phyloP scores from a whole-genome alignment of 2,797 vertebrate species.

The Apodemus agrarius region DNA sequence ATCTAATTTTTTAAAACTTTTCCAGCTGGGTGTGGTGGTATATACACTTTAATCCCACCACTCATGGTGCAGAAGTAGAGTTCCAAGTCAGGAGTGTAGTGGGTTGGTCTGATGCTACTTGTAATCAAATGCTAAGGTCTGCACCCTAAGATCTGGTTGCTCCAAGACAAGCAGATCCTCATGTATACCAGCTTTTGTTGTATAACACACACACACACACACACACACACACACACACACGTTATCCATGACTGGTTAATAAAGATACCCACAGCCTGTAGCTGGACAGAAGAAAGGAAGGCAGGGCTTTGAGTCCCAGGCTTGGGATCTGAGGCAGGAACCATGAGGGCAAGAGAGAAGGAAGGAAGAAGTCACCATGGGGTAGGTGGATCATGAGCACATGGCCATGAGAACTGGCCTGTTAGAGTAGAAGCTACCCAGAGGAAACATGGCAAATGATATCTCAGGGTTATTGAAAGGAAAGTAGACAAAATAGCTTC shows the following conservation, averaged over 20 bases:
- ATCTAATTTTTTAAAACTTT: neutral
- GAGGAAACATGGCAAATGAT: neutral
- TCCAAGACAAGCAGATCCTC: neutral
- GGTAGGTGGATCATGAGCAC: neutral
- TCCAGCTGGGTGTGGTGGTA: neutral
- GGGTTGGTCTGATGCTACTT: neutral
- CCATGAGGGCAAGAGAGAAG: neutral
- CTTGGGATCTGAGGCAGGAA: neutral
- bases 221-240: too few relatives aligned
- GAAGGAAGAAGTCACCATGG: neutral
- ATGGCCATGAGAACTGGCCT: neutral
- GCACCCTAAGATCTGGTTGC: neutral
- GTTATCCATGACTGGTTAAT: neutral
- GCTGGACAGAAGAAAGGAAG: neutral
- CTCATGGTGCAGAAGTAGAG: neutral
- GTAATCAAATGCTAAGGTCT: neutral
- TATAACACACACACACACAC: neutral
- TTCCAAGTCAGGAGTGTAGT: neutral
- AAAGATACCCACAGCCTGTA: neutral
- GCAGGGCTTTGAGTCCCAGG: neutral
- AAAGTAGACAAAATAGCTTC: neutral
- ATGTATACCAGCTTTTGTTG: neutral
- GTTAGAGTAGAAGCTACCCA: neutral
- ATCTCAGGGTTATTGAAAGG: neutral
- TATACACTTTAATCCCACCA: neutral